phyloP scores from a whole-genome alignment of 53 echinoderm and acorn worm species.

The Mesocentrotus franciscanus region DNA sequence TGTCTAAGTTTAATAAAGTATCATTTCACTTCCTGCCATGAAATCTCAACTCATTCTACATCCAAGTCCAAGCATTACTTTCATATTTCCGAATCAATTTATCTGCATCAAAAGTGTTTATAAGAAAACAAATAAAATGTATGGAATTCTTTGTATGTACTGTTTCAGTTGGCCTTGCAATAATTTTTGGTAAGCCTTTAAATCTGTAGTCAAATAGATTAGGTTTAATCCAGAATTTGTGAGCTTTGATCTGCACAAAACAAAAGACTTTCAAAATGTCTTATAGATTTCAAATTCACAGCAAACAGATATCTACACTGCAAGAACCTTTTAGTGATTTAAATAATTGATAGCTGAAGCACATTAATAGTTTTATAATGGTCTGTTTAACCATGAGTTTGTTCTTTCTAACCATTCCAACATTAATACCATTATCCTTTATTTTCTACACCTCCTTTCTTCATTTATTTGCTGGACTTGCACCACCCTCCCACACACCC shows the following conservation, averaged over 20 bases:
- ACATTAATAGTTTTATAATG: background rate
- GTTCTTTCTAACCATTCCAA: background rate
- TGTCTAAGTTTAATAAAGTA: background rate
- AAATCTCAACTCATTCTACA: background rate
- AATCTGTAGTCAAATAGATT: background rate
- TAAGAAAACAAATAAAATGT: background rate
- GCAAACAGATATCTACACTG: background rate
- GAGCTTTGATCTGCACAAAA: background rate
- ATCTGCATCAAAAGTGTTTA: background rate
- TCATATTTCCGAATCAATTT: too few relatives aligned
- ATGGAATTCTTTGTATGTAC: background rate
- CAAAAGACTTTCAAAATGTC: background rate
- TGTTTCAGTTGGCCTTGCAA: background rate
- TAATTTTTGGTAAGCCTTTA: slow-evolving; percentile 23
- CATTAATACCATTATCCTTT: background rate
- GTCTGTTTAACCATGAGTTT: background rate
- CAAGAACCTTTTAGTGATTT: background rate
- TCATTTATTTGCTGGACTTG: background rate
- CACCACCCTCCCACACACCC: background rate
- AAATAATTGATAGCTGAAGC: background rate
- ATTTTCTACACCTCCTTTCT: background rate
- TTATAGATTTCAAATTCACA: background rate
- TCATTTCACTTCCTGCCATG: background rate
- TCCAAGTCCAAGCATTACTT: background rate
- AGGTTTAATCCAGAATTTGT: background rate